Base-by-base conservation (phyloP, 2,113 vertebrate genomes). In the Ammodramus savannarum region DNA sequence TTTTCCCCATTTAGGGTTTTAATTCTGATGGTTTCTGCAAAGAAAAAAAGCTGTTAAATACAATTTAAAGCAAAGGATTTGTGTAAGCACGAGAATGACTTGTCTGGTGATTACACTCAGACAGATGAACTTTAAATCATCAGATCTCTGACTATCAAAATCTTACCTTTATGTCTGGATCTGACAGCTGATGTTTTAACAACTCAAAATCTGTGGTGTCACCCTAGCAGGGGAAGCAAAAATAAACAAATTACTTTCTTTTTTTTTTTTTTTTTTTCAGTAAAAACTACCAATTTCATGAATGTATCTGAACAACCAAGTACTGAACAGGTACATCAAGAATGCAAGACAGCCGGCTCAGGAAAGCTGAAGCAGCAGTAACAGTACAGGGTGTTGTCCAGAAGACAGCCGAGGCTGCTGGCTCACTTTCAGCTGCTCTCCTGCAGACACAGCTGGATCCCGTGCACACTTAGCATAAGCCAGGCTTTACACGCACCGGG, bases 151-250 rank as follows among this genome's bases (percentile, higher is more conserved):
- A n/a, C 26, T 66, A 48, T 25, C 44, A 46, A 29, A 36, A 7
- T 46, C 86, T 83, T 98, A 99, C 99, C 98, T 99, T 99, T 87
- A 99, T 99, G 11, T 99, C 99, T 16, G 99, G 98, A 97, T 99
- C 99, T 75, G 97, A 97, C 87, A 99, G 96, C 93, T 99, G 99
- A 81, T 98, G 98, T 82, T 98, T 99, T 77, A 99, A 89, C 93
- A 99, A 96, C 41, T 99, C 98, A 75, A 99, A 99, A 84, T 99
- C 99, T 9, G 93, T 82, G 2, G 97, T 98, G 89, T 99, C 98
- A 55, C 99, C 99, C 99, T 99, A 63, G 74, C 21, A 72, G 16
- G 22, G 20, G 19, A 31, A 87, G 82, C 3, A 87, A 68, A 71
- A 85, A 11, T 4, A 76, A 52, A 14, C 4, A 38, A 61, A 3